Base-by-base conservation (phyloP, 2,113 vertebrate genomes). In the Sander lucioperca region DNA sequence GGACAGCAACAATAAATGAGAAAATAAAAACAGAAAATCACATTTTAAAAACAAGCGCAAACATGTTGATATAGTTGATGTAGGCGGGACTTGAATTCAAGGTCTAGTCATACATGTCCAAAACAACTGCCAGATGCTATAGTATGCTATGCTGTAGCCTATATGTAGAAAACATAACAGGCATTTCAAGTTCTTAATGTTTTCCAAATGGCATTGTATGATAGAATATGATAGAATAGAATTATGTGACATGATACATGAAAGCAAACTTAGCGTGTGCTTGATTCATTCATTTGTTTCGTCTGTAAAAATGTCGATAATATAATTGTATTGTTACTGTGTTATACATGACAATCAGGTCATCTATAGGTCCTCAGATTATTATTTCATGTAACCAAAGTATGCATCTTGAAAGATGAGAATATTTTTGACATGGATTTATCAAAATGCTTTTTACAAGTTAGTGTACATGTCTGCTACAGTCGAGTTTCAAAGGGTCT, bases 261-360 rank as follows among this genome's bases (percentile, higher is more conserved):
- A 53, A 70, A 30, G n/a, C 11, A 27, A 56, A 47, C 39, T 25
- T 25, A 5, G 33, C 47, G 19, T 16, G 18, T 50, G 25, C 13
- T 45, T 47, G 8, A 21, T 74, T 74, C n/a, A 75, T 62, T 74
- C 0, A 23, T 75, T 74, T 9, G 12, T 59, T 48, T 48, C 0
- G 1, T 19, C n/a, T 4, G 14, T 57, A 64, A 30, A 48, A 54
- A 53, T 36, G 21, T 30, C 25, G 75, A 16, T 27, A 50, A 25
- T 6, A 59, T 36, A 1, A 33, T 12, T 12, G 2, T 51, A 15
- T 30, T 19, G 36, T 13, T 45, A 66, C 9, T 43, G 23, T 47
- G 43, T 43, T 82, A 30, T 72, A 72, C 8, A 72, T 65, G 65
- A 74, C 30, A 64, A 59, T 59, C 23, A 47, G 13, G 36, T 58